A percentile compares a stretch with the other conserved stretches of the same genome.
Evolutionary conservation across 2,113 vertebrate species (phyloP).

Genomic region (Malurus elegans): DNA sequence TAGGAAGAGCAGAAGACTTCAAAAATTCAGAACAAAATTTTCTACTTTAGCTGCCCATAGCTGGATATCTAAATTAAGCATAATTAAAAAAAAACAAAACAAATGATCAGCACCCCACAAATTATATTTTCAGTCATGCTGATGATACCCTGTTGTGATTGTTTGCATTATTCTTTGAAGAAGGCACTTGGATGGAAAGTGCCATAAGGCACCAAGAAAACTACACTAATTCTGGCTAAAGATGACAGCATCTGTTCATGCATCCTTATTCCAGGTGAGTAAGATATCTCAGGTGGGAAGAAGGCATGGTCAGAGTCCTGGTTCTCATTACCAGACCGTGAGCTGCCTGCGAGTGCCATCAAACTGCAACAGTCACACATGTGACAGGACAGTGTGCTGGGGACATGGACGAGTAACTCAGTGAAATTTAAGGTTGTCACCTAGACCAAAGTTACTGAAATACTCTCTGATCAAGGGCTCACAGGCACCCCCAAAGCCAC

Average conservation of each 20-base stretch:
- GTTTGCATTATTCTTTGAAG: neutral
- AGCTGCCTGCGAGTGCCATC: neutral
- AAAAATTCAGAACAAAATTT: neutral
- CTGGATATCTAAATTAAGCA: neutral
- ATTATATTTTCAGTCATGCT: neutral
- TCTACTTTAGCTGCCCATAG: neutral
- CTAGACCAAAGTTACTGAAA: neutral
- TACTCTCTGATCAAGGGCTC: neutral
- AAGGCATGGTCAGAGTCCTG: neutral
- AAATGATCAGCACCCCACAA: neutral
- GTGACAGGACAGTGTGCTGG: rapidly evolving
- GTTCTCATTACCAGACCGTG: neutral
- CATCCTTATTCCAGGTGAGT: neutral
- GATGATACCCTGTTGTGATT: neutral
- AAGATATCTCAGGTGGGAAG: neutral
- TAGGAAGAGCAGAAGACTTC: neutral
- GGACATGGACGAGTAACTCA: neutral
- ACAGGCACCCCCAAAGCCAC: neutral
- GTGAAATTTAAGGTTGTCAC: neutral
- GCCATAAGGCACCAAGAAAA: neutral
- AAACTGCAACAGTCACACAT: neutral
- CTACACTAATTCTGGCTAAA: neutral
- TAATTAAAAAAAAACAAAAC: neutral
- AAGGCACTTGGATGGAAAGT: neutral
- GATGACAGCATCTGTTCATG: neutral